phyloP scores from a whole-genome alignment of 2,113 vertebrate species.

The Gila orcuttii region DNA sequence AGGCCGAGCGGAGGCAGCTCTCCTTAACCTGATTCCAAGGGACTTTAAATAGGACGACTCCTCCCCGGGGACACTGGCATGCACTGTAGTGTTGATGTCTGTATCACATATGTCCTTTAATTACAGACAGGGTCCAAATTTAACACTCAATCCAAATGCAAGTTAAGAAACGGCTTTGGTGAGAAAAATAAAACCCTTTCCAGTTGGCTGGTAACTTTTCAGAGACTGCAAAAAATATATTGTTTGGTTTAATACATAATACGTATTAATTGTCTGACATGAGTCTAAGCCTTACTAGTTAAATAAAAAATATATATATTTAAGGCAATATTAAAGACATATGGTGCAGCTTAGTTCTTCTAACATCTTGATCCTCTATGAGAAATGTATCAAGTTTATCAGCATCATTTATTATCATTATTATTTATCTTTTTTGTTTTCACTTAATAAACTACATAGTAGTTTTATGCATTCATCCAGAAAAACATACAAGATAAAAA shows the following conservation, averaged over 20 bases:
- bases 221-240: neutral
- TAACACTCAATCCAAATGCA: neutral
- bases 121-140: conserved; percentile 36
- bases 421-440: neutral
- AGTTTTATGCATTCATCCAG: neutral
- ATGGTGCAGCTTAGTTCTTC: no score
- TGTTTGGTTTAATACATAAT: no score
- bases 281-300: no score
- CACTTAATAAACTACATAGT: neutral
- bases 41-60: conserved; percentile 28
- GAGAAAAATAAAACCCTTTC: neutral
- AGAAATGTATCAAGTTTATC: neutral
- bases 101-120: conserved; percentile 21
- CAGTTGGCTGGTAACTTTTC: neutral
- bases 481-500: neutral
- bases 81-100: conserved; percentile 11
- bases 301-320: no score
- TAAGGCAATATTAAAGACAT: no score
- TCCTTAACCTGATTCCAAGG: conserved; percentile 23
- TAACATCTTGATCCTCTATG: no score
- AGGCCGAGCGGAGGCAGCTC: conserved; percentile 33
- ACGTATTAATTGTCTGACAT: no score
- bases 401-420: neutral
- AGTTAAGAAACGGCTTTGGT: neutral
- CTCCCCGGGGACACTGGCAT: conserved; percentile 7